Conservation (phyloP, 1,140 invertebrate species). For the Episyrphus balteatus region DNA sequence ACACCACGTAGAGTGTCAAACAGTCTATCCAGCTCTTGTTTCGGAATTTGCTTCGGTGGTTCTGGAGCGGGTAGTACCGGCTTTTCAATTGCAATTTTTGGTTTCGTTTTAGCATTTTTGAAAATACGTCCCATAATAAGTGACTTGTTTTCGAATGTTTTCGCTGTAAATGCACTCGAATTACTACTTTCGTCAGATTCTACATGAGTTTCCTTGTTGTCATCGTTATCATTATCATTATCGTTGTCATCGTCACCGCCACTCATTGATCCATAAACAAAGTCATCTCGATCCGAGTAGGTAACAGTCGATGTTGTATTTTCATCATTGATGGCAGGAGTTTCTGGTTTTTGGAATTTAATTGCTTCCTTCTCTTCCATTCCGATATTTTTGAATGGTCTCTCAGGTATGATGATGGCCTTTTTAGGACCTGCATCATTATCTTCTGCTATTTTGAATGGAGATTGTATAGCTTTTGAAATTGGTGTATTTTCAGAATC, state of each 20-base stretch:
- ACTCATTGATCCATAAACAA: constrained; percentile 32
- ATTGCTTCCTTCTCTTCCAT: constrained; percentile 31
- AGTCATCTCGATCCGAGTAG: constrained; percentile 35
- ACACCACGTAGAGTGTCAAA: constrained; percentile 28
- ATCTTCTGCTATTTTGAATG: constrained; percentile 10
- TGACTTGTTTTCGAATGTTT: constrained; percentile 39
- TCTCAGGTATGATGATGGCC: constrained; percentile 28
- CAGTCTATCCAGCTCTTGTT: constrained; percentile 29
- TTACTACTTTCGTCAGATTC: constrained; percentile 13
- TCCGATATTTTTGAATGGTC: constrained; percentile 33
- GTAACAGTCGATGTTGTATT: constrained; percentile 32
- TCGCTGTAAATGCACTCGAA: constrained; percentile 27
- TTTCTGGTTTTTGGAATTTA: constrained; percentile 31
- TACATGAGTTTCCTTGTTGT: constrained; percentile 7
- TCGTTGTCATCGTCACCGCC: constrained; percentile 20
- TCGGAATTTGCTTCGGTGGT: constrained; percentile 3
- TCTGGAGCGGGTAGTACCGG: constrained; percentile 7
- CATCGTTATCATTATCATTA: not conserved
- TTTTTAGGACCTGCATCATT: constrained; percentile 11
- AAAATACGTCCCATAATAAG: constrained; percentile 44
- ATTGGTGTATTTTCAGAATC: constrained; percentile 31
- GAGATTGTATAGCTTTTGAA: constrained; percentile 13
- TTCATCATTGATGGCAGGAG: constrained; percentile 21
- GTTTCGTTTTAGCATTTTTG: constrained; percentile 39
- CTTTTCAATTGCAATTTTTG: not conserved